Base-by-base conservation (phyloP, 2,113 vertebrate species). In the Erpornis zantholeuca region DNA sequence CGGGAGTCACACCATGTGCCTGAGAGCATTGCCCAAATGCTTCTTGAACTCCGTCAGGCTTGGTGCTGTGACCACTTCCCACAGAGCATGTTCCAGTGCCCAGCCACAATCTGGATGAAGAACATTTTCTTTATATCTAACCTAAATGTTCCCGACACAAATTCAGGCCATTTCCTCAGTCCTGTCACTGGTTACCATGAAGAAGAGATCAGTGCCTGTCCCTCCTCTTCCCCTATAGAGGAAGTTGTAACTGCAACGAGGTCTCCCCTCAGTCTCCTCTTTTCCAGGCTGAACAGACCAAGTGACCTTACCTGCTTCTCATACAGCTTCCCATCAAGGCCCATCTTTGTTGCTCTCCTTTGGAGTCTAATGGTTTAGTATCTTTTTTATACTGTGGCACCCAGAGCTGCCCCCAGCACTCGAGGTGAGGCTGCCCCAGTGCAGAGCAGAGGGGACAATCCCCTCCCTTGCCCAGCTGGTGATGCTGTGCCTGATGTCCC, bases 391-490 rank as follows among this genome's bases (percentile, higher is more conserved):
- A 18, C 5, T 29, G 24, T 9, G 7, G 12, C 7, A 35, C 38
- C 60, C 60, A 35, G 1, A 52, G 0, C 11, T 42, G 24, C 11
- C 31, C 45, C 31, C 60, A 45, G 38, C 49, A 4, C 25, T 35
- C 0, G 3, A 35, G 38, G 24, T 44, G 31, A 42, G 76, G 60
- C 60, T 0, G 1, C 76, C 20, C 25, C 61, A 45, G 49, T 0
- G 9, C 77, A 80, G 50, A 56, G 61, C 61, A 65, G 57, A 63
- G 75, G 1, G 77, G 33, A 81, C 27, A 57, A 33, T 47, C n/a
- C 33, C 77, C 52, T 47, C n/a, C 40, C 40, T 27, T 68, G 40
- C 52, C 60, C 0, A 0, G 13, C 38, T 44, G 75, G 2, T 1
- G 0, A 28, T 35, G 36, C 38, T 79, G 60, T n/a, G 35, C 29